phyloP scores from a whole-genome alignment of 23 tunicate species.

The Ciona savignyi region DNA sequence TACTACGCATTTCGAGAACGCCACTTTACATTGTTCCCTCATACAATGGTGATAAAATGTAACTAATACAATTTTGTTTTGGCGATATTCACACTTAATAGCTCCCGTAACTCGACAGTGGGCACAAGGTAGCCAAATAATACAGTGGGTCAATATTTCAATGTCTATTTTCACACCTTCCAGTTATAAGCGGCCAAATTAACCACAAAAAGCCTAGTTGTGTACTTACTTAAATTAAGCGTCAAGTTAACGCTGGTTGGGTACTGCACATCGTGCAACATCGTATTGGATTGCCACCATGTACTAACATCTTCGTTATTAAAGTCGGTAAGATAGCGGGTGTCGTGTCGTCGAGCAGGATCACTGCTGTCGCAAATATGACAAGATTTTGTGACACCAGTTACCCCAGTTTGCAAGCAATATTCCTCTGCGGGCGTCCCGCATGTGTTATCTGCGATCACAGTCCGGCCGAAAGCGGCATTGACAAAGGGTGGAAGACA shows the following conservation, averaged over 20 bases:
- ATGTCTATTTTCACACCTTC: too few relatives aligned
- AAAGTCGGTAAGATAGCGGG: slow-evolving; percentile 53
- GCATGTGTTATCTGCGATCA: slow-evolving; percentile 84
- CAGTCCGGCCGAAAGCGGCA: slow-evolving; percentile 73
- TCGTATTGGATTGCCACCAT: slow-evolving; percentile 95
- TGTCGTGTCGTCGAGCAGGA: slow-evolving; percentile 30
- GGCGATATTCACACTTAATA: too few relatives aligned
- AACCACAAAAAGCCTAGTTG: too few relatives aligned
- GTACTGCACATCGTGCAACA: slow-evolving; percentile 79
- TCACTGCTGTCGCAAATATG: slow-evolving; percentile 51
- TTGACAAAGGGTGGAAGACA: slow-evolving; percentile 87
- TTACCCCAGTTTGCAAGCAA: slow-evolving; percentile 89
- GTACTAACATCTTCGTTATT: slow-evolving; percentile 42
- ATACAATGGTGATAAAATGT: too few relatives aligned
- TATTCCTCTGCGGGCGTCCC: slow-evolving; percentile 70
- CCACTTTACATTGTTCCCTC: too few relatives aligned
- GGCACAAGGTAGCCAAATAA: too few relatives aligned
- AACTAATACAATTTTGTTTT: too few relatives aligned
- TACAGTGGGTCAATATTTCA: too few relatives aligned
- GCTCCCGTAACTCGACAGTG: too few relatives aligned
- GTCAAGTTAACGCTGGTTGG: slow-evolving; percentile 87
- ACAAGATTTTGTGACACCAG: slow-evolving; percentile 87
- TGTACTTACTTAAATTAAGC: slow-evolving; percentile 64
- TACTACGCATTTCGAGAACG: too few relatives aligned
- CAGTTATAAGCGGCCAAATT: too few relatives aligned